phyloP scores from a whole-genome alignment of 1,140 invertebrate species.

The Diorhabda carinulata region DNA sequence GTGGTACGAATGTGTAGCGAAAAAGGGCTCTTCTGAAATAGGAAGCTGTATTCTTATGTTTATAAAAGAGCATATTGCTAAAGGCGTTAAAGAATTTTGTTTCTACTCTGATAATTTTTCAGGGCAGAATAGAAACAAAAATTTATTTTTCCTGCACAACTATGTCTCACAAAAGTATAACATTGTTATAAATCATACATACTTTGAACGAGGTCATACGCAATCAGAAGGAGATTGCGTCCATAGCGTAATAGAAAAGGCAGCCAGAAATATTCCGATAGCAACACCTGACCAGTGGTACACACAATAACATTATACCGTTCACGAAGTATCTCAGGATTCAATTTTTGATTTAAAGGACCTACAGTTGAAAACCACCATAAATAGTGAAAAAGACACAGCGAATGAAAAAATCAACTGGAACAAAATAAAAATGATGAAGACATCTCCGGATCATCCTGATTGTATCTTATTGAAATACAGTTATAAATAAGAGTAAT shows the following conservation, averaged over 20 bases:
- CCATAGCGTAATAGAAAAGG: constrained; percentile 42
- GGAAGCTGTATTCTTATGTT: not conserved
- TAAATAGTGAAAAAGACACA: not conserved
- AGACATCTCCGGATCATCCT: no score
- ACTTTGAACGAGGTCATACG: constrained; percentile 44
- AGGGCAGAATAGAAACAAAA: constrained; percentile 5
- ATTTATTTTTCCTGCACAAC: constrained; percentile 41
- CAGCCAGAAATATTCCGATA: constrained; percentile 29
- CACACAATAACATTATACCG: no score
- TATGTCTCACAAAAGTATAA: constrained; percentile 30
- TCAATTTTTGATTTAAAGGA: no score
- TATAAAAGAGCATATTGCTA: not conserved
- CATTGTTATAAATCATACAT: no score
- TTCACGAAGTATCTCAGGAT: no score
- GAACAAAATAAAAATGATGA: not conserved
- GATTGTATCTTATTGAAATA: no score
- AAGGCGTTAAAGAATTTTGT: constrained; percentile 5
- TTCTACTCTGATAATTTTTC: constrained; percentile 11
- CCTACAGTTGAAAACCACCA: not conserved
- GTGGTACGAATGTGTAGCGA: constrained; percentile 22
- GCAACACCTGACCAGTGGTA: no score
- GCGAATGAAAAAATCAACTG: not conserved
- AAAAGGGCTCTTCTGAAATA: constrained; percentile 10
- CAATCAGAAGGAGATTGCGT: constrained; percentile 44
- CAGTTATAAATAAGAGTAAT: no score